Evolutionary conservation across 2,888 invertebrate species (phyloP), one percentile per base, ranked within the genome.

Genomic region (Pandemis cinnamomeana): DNA sequence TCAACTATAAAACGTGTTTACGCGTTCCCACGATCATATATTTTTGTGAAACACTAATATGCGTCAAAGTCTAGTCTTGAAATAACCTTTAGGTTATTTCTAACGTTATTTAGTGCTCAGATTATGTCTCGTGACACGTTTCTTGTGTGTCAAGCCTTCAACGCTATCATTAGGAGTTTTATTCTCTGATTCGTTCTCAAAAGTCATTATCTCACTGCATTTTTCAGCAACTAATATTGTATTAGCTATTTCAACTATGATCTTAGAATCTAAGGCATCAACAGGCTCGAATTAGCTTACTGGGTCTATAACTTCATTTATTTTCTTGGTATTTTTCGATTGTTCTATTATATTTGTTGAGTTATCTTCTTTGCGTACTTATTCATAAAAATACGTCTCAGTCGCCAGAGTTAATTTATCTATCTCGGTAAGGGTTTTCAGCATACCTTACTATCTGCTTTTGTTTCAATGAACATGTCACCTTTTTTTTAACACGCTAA

Each of bases 1-100:
- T 61, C 53, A 62, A 74, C 61, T 71, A 67, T 71, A 71, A 67
- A 67, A 67, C 20, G 53, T 70, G 36, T 44, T 68, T 62, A 64
- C 41, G 44, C 51, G 66, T 51, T 41, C 8, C 58, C 72, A 7
- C 48, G 46, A 42, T 68, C 67, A 67, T 67, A 67, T 67, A 53
- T 67, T 67, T 67, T 67, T 41, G 53, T 11, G 51, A n/a, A 27
- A 58, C 58, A 58, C 58, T 27, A 58, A 58, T 27, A 58, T 42
- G 58, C 72, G 72, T 68, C 72, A 68, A 68, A 63, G 60, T 42
- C 44, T 42, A 8, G 42, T 53, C 53, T 15, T 42, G 51, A 69
- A 73, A 73, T 73, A 73, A 51, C 44, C 55, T 71, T 55, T 15
- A 58, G 60, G 60, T 20, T 42, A 51, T 71, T 69, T 64, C 36